Evolutionary conservation across 2,888 invertebrate species (phyloP), one percentile per base, ranked within the genome.

Genomic region (Barypeithes pellucidus): DNA sequence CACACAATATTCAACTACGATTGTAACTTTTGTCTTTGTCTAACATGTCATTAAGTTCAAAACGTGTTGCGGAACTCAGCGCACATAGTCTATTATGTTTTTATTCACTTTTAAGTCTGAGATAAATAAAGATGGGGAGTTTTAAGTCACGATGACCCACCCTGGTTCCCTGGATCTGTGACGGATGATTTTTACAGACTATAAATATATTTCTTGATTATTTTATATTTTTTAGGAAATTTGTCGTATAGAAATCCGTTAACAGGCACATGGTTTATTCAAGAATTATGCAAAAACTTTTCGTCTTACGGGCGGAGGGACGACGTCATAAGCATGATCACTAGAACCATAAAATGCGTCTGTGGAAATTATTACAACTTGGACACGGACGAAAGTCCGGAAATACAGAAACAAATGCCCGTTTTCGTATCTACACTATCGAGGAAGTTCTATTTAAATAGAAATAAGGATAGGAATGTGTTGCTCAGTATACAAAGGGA

Each of bases 251-350:
- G 84, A 65, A 62, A 81, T 50, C 43, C 73, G 5, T 8, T 72
- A 2, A 78, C 78, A 0, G 85, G 86, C 1, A 80, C 83, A 0
- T 85, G 85, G 85, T 84, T 85, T 65, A 84, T 85, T 54, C 84
- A 85, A 65, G 85, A 85, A 73, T 60, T 85, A 16, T 85, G 85
- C 76, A 82, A 78, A 71, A 84, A 82, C 72, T 79, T 85, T 62
- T 65, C 77, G 1, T 68, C 79, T 1, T 84, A 82, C 69, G 85
- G 84, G 1, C 77, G 82, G 73, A 75, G 83, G 47, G 84, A 84
- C 47, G 85, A 86, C 66, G 80, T 85, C 5, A 67, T 83, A n/a
- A 81, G 80, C 20, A 71, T 86, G 29, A 63, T 85, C 5, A 81
- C 81, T 0, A 78, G 85, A 62, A 82, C 82, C 0, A 80, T 80